Evolutionary conservation across 1,140 invertebrate species (phyloP).

Genomic region (Leptoteleia sp.): DNA sequence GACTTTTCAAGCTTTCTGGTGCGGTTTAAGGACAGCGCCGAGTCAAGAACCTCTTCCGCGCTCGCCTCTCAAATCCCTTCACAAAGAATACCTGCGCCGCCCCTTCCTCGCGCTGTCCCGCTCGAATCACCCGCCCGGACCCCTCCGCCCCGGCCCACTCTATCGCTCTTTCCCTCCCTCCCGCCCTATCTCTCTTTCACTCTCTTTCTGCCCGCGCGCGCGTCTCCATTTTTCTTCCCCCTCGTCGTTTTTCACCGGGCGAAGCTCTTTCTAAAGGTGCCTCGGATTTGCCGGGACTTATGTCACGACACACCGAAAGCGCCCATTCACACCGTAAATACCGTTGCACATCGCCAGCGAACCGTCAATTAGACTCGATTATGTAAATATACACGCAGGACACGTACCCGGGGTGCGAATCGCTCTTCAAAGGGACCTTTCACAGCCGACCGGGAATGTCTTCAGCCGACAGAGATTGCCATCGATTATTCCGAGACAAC

Average conservation of each 20-base stretch:
- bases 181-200: too few relatives aligned
- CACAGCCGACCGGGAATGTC: constrained; percentile 21
- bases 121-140: background rate
- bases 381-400: constrained; percentile 65
- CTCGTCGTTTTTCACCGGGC: constrained; percentile 4
- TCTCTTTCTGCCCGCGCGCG: too few relatives aligned
- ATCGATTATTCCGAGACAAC: constrained; percentile 53
- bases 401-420: constrained; percentile 46
- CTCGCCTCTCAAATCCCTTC: constrained; percentile 74
- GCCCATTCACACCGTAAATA: constrained; percentile 71
- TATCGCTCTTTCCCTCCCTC: constrained; percentile 18
- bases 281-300: constrained; percentile 67
- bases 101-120: constrained; percentile 29
- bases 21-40: constrained; percentile 72
- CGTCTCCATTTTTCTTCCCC: constrained; percentile 44
- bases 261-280: constrained; percentile 55
- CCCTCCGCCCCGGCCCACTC: too few relatives aligned
- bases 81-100: constrained; percentile 73
- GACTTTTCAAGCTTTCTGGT: constrained; percentile 73
- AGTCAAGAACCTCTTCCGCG: constrained; percentile 73
- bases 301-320: constrained; percentile 68
- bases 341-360: constrained; percentile 63
- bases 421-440: constrained; percentile 41
- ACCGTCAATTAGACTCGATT: constrained; percentile 72
- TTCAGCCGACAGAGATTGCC: constrained; percentile 32